A percentile compares a stretch with the other conserved stretches of the same genome.
Evolutionary conservation across 2,113 vertebrate species (phyloP).

Genomic region (Manacus vitellinus): DNA sequence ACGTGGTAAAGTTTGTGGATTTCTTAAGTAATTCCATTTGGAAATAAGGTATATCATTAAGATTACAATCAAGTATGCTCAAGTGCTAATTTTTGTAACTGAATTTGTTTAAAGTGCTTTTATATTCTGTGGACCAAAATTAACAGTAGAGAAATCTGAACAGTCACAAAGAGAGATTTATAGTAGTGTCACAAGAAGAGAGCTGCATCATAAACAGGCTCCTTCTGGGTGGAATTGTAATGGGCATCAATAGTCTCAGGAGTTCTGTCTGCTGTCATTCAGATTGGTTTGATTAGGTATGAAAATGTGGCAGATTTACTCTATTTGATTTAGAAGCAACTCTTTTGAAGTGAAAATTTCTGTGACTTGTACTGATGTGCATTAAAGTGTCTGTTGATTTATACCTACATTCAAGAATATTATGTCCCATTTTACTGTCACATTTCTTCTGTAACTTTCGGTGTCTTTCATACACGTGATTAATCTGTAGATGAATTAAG

Average conservation of each 20-base stretch:
- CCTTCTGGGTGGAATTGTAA: not conserved
- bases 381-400: not conserved
- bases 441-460: not conserved
- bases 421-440: not conserved
- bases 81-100: not conserved
- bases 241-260: not conserved
- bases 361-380: not conserved
- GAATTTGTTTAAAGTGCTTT: not conserved
- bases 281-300: not conserved
- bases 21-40: not conserved
- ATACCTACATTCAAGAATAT: not conserved
- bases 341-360: not conserved
- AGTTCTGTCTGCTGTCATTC: not conserved
- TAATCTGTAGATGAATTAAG: not conserved
- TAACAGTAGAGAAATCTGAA: not conserved
- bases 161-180: not conserved
- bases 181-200: not conserved
- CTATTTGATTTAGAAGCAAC: not conserved
- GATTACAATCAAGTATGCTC: not conserved
- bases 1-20: not conserved
- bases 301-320: not conserved
- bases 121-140: not conserved
- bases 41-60: not conserved
- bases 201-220: not conserved
- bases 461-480: not conserved